phyloP scores from a whole-genome alignment of 1,140 invertebrate species.

The Drosophila pachea region DNA sequence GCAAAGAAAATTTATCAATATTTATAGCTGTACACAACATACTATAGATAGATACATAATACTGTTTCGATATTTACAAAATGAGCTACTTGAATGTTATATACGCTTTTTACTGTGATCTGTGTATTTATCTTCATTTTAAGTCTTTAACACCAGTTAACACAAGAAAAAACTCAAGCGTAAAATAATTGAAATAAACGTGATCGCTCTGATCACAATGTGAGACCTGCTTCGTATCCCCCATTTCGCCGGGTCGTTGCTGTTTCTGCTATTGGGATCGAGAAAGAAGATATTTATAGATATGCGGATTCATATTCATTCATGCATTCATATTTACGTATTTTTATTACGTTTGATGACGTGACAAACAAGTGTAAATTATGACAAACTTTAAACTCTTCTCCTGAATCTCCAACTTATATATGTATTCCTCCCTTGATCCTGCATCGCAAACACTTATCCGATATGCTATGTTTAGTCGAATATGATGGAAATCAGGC shows the following conservation, averaged over 20 bases:
- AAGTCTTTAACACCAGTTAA: constrained; percentile 14
- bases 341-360: neutral
- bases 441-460: too few relatives aligned
- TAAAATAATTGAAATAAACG: constrained; percentile 38
- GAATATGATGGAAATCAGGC: too few relatives aligned
- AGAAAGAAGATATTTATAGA: constrained; percentile 21
- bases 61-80: constrained; percentile 30
- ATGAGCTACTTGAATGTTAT: constrained; percentile 22
- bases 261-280: constrained; percentile 78
- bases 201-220: constrained; percentile 41
- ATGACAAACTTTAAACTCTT: too few relatives aligned
- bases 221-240: constrained; percentile 80
- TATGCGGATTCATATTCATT: neutral
- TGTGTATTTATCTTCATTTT: neutral
- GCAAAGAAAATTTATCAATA: too few relatives aligned
- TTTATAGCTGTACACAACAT: constrained; percentile 3
- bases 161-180: constrained; percentile 47
- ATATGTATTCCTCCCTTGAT: too few relatives aligned
- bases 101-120: neutral
- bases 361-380: too few relatives aligned
- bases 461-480: too few relatives aligned
- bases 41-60: neutral
- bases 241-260: constrained; percentile 80
- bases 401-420: too few relatives aligned
- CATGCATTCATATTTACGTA: too few relatives aligned